A percentile compares a stretch with the other conserved stretches of the same genome.
phyloP scores from a whole-genome alignment of 1,140 invertebrate genomes.

The Drosophila seguyi region DNA sequence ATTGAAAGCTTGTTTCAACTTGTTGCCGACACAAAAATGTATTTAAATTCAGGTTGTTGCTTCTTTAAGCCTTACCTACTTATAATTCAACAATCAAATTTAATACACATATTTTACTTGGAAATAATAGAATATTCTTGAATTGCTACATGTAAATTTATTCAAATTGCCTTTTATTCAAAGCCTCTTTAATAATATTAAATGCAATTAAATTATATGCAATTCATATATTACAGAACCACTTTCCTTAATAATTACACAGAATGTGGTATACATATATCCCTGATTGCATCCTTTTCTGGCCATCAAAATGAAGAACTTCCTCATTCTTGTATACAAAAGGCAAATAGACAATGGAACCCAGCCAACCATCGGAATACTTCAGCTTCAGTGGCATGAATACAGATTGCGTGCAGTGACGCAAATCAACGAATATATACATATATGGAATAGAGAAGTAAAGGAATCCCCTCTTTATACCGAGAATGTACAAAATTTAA shows the following conservation, averaged over 20 bases:
- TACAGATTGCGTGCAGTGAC: constrained; percentile 41
- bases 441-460: constrained; percentile 17
- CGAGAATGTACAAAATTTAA: constrained; percentile 16
- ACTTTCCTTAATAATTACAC: constrained; percentile 4
- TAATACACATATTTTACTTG: too few species aligned
- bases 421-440: constrained; percentile 16
- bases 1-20: not conserved
- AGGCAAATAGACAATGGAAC: constrained; percentile 32
- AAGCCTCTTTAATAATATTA: not conserved
- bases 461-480: constrained; percentile 10
- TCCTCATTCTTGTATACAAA: constrained; percentile 17
- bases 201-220: not conserved
- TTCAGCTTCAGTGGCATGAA: constrained; percentile 44
- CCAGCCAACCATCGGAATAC: constrained; percentile 28
- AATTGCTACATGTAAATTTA: not conserved
- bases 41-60: not conserved
- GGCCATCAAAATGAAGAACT: not conserved
- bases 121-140: not conserved
- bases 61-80: not conserved
- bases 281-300: constrained; percentile 11
- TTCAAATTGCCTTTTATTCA: not conserved
- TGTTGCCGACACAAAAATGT: not conserved
- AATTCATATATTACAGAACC: too few species aligned
- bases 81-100: not conserved
- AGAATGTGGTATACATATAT: not conserved